Conservation (phyloP, 64 coral and sea anemone species). For the Hydrozoanthus tunicans region DNA sequence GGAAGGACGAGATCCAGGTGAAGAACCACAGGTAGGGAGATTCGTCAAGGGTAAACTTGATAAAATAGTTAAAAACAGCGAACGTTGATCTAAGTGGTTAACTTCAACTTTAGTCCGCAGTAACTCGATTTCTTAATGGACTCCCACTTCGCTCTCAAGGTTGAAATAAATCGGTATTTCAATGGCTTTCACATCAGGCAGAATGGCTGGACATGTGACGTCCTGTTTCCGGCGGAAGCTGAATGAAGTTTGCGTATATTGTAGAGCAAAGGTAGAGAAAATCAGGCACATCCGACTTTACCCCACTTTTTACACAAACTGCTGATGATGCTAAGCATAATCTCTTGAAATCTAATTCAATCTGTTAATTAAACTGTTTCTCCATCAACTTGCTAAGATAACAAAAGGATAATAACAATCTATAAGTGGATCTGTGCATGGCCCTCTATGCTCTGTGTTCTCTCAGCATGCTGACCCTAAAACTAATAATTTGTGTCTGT, state of each 20-base stretch:
- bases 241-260: slow-evolving; percentile 10
- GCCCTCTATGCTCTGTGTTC: not conserved
- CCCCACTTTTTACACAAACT: no score
- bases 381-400: not conserved
- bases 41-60: not conserved
- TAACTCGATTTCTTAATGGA: slow-evolving; percentile 26
- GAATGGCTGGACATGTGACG: not conserved
- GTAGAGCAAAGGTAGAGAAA: not conserved
- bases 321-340: no score
- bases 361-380: not conserved
- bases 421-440: not conserved
- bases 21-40: slow-evolving; percentile 40
- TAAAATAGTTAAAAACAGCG: slow-evolving; percentile 11
- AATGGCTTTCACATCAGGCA: not conserved
- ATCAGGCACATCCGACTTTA: no score
- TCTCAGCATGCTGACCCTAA: not conserved
- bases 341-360: no score
- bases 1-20: slow-evolving; percentile 27
- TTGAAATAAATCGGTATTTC: not conserved
- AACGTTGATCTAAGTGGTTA: not conserved
- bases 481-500: not conserved
- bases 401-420: not conserved
- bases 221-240: not conserved
- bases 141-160: not conserved
- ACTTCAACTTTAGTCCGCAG: not conserved